A percentile compares a stretch with the other conserved stretches of the same genome.
phyloP scores from a whole-genome alignment of 1,140 invertebrate species.

The Steinernema khuongi region DNA sequence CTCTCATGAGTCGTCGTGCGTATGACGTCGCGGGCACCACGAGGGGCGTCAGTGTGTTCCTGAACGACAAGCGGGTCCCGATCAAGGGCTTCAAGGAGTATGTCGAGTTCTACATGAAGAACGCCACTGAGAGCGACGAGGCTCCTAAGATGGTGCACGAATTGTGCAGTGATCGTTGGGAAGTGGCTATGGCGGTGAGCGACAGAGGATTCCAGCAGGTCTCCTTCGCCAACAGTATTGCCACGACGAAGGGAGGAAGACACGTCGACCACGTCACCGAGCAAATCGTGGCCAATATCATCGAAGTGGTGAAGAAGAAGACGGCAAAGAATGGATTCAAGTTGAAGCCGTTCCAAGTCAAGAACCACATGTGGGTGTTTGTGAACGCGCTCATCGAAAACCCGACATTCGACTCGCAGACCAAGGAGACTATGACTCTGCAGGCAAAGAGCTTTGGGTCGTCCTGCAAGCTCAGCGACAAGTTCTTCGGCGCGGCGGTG shows the following conservation, averaged over 20 bases:
- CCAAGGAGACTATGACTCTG: constrained; percentile 92
- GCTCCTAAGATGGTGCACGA: constrained; percentile 84
- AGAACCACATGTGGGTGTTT: constrained; percentile 96
- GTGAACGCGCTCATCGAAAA: constrained; percentile 97
- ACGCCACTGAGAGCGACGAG: constrained; percentile 73
- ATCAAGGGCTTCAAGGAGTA: constrained; percentile 93
- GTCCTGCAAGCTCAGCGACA: constrained; percentile 80
- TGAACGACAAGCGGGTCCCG: constrained; percentile 82
- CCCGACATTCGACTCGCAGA: too few species aligned
- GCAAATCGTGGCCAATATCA: constrained; percentile 76
- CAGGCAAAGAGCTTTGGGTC: constrained; percentile 91
- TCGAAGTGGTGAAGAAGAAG: constrained; percentile 76
- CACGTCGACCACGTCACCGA: constrained; percentile 94
- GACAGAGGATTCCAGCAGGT: constrained; percentile 87
- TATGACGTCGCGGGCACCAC: constrained; percentile 89
- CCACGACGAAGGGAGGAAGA: constrained; percentile 94
- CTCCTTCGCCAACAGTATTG: constrained; percentile 98
- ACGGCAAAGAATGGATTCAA: constrained; percentile 74
- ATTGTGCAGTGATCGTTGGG: constrained; percentile 79
- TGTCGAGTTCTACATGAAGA: constrained; percentile 80
- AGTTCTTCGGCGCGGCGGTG: constrained; percentile 77
- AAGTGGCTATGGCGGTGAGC: constrained; percentile 84
- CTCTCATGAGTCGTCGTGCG: too few species aligned
- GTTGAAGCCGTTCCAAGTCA: constrained; percentile 83
- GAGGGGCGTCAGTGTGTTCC: constrained; percentile 77